Base-by-base conservation (phyloP, 2,888 invertebrate genomes). In the Dicyrtomina minuta region DNA sequence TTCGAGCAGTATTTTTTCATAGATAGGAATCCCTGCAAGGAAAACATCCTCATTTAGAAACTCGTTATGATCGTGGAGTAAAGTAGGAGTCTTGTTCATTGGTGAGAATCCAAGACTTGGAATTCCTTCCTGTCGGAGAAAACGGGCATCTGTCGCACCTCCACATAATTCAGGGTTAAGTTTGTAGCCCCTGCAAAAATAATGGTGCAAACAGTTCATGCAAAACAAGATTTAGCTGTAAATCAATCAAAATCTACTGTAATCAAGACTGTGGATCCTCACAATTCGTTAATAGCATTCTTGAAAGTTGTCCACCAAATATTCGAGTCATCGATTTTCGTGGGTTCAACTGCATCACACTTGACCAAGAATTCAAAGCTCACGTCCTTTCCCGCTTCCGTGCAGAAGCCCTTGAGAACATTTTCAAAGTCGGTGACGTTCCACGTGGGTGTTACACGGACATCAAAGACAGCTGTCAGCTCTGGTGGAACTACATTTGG, bases 11-110 rank as follows among this genome's bases (percentile, higher is more conserved):
- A n/a, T n/a, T n/a, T 24, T 1, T 74, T 84, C 86, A 81, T 92
- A 96, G 75, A 94, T 88, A 49, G 88, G 85, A 70, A 97, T 91
- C 13, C 96, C 97, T 24, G 85, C 84, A 3, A 96, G 82, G 83
- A 92, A 96, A 5, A 88, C 86, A 13, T 88, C 86, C 64, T 89
- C 90, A 71, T 88, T 87, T 15, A 98, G 83, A 80, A 86, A 92
- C 81, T 98, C 97, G 81, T 98, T 88, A 81, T 96, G 91, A 81
- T 95, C 94, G 80, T 98, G 98, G 1, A 97, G 85, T 1, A 91
- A 85, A 1, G 93, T 87, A 0, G 89, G 90, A 0, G 94, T 95
- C 79, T 89, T 86, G 79, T 90, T 90, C 85, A 96, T 90, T 0
- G 96, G 95, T 0, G 94, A 93, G 83, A 97, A 95, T 17, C 96